A percentile compares a stretch with the other conserved stretches of the same genome.
Conservation (phyloP, 2,797 vertebrate species). For the Siniperca scherzeri region DNA sequence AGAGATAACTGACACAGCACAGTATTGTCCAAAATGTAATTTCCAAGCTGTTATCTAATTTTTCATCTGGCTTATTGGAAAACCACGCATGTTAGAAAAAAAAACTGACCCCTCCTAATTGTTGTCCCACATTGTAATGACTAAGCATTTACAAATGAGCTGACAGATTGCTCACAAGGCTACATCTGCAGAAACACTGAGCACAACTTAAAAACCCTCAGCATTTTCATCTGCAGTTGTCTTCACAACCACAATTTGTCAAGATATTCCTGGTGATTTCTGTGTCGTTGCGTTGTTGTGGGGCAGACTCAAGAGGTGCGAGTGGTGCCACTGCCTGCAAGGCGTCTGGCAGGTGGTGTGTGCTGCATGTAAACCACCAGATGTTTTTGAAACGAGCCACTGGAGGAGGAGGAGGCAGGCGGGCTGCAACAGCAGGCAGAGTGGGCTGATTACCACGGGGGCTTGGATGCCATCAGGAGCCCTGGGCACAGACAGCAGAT, state of each 20-base stretch:
- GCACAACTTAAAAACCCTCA: constrained; percentile 50
- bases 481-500: constrained; percentile 85
- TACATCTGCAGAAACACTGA: constrained; percentile 50
- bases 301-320: constrained; percentile 70
- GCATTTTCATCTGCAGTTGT: constrained; percentile 49
- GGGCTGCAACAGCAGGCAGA: constrained; percentile 84
- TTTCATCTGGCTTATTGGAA: constrained; percentile 32
- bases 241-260: constrained; percentile 56
- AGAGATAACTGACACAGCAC: constrained; percentile 6
- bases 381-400: constrained; percentile 87
- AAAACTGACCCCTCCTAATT: constrained; percentile 14
- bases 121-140: constrained; percentile 56
- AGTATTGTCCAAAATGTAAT: constrained; percentile 23
- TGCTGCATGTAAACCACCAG: constrained; percentile 87
- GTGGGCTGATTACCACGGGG: constrained; percentile 86
- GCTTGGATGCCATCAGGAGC: constrained; percentile 86
- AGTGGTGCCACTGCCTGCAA: constrained; percentile 77
- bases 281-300: constrained; percentile 68
- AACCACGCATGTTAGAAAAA: constrained; percentile 9
- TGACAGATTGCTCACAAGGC: constrained; percentile 43
- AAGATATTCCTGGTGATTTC: constrained; percentile 65
- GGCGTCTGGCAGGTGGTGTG: constrained; percentile 86
- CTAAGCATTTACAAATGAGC: constrained; percentile 59
- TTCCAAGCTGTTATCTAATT: constrained; percentile 17
- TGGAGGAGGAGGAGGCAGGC: constrained; percentile 83